Evolutionary conservation across 2,797 vertebrate genomes (phyloP).

Genomic region (Euphonia xanthogaster): DNA sequence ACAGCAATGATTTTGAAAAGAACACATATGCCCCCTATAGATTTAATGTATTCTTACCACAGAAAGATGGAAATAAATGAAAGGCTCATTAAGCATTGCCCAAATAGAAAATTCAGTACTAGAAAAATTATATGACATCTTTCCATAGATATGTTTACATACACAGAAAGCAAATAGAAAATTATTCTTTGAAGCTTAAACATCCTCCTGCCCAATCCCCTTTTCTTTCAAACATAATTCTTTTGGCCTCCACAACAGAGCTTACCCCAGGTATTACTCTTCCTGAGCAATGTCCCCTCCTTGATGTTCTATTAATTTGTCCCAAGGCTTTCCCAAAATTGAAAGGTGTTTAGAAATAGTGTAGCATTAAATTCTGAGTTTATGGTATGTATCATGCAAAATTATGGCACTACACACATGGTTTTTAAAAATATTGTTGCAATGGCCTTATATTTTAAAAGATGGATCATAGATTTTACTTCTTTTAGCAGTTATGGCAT

Average conservation of each 20-base stretch:
- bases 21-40: slow-evolving; percentile 26
- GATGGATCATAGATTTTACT: background rate
- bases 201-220: background rate
- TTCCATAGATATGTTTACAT: background rate
- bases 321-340: background rate
- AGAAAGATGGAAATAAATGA: background rate
- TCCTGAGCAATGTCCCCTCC: background rate
- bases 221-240: background rate
- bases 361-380: background rate
- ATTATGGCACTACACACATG: background rate
- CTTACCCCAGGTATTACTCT: background rate
- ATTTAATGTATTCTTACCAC: background rate
- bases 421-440: background rate
- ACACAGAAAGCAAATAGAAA: background rate
- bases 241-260: background rate
- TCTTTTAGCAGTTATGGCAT: background rate
- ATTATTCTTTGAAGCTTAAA: background rate
- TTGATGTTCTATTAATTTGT: background rate
- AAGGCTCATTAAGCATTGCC: background rate
- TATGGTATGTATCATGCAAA: background rate
- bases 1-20: background rate
- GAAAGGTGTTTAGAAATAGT: background rate
- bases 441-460: background rate
- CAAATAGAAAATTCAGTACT: background rate
- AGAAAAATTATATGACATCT: background rate